phyloP scores from a whole-genome alignment of 53 echinoderm and acorn worm species.

The Apostichopus leukothele region DNA sequence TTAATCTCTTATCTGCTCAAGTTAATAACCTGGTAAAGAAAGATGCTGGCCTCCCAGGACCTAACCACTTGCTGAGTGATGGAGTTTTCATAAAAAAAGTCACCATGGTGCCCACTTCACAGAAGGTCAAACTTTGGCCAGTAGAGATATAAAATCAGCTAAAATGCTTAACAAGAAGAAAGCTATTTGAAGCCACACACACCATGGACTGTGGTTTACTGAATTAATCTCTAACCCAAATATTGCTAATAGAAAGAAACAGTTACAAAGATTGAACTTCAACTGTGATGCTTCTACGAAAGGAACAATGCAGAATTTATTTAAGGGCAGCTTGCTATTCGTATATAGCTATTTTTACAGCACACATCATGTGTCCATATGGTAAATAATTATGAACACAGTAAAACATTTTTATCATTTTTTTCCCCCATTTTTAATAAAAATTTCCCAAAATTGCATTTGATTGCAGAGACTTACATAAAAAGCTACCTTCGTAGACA shows the following conservation, averaged over 20 bases:
- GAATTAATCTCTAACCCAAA: neutral
- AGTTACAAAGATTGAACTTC: neutral
- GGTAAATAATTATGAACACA: too few species aligned
- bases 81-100: neutral
- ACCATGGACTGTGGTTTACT: conserved; percentile 6
- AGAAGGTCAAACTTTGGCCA: conserved; percentile 43
- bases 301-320: neutral
- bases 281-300: conserved; percentile 11
- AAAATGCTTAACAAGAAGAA: neutral
- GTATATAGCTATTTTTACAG: too few species aligned
- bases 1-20: conserved; percentile 10
- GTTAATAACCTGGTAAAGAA: neutral
- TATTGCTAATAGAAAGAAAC: neutral
- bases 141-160: neutral
- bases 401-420: too few species aligned
- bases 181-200: neutral
- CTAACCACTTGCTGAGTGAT: conserved; percentile 10
- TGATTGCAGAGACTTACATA: too few species aligned
- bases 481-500: too few species aligned
- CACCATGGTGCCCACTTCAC: conserved; percentile 23
- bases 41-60: neutral
- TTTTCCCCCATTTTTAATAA: too few species aligned
- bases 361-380: too few species aligned
- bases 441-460: too few species aligned
- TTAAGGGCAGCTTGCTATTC: neutral